phyloP scores from a whole-genome alignment of 2,888 invertebrate species.

The Ceraclea dissimilis region DNA sequence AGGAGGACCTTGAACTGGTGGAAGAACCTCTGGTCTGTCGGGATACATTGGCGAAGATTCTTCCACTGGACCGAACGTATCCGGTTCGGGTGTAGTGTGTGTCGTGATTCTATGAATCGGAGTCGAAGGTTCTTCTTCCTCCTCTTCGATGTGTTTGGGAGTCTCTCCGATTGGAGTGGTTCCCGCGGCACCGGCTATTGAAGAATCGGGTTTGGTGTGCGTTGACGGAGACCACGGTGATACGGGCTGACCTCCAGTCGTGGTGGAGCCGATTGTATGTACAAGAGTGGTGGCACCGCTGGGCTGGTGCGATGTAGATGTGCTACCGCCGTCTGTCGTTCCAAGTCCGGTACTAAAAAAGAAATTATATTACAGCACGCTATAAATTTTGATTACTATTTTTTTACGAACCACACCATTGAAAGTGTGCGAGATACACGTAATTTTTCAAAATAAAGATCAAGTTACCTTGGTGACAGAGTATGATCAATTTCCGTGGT shows the following conservation, averaged over 20 bases:
- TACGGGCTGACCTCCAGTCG: constrained; percentile 17
- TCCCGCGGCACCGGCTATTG: constrained; percentile 14
- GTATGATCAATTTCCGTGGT: constrained; percentile 59
- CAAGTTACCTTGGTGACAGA: constrained; percentile 44
- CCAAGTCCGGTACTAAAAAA: constrained; percentile 20
- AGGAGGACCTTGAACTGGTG: constrained; percentile 23
- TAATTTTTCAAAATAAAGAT: neutral
- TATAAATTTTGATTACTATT: neutral
- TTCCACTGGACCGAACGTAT: constrained; percentile 25
- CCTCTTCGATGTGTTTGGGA: constrained; percentile 11
- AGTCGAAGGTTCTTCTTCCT: constrained; percentile 16
- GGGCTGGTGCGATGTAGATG: constrained; percentile 29
- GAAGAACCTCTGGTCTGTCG: constrained; percentile 31
- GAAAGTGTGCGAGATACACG: no score
- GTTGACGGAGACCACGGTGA: constrained; percentile 14
- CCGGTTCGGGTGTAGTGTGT: constrained; percentile 27
- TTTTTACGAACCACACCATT: no score
- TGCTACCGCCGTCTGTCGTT: constrained; percentile 23
- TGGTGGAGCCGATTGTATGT: constrained; percentile 27
- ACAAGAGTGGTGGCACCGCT: constrained; percentile 13
- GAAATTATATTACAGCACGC: neutral
- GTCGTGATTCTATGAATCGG: constrained; percentile 16
- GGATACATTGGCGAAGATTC: constrained; percentile 29
- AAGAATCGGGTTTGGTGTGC: constrained; percentile 12
- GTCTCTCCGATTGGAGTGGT: constrained; percentile 13